These are phyloP conservation scores for Pteruthius melanotis DNA, from an alignment of 2,113 vertebrate genomes.

Conservation along the genomic window DNA sequence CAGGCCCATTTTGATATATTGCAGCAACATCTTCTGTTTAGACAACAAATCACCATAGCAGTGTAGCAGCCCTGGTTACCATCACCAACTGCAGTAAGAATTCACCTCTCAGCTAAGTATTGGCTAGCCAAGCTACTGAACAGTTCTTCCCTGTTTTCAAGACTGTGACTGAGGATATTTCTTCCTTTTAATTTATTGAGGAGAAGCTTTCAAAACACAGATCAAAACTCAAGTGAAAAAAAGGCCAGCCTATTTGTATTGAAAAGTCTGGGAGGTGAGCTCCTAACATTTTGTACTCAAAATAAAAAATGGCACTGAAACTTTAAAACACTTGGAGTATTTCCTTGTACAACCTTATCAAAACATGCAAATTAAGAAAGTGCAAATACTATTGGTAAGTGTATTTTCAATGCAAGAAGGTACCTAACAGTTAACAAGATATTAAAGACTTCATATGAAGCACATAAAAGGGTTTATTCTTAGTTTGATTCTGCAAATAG, in stretches of 20 bases:
- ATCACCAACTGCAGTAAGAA: not conserved
- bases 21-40: slow-evolving; percentile 46
- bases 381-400: not conserved
- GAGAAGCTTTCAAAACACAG: not conserved
- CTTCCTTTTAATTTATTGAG: not conserved
- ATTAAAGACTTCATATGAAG: not conserved
- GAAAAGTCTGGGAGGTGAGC: not conserved
- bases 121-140: not conserved
- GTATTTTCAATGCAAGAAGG: not conserved
- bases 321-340: not conserved
- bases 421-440: not conserved
- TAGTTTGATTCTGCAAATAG: not conserved
- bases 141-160: not conserved
- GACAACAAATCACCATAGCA: slow-evolving; percentile 57
- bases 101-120: not conserved
- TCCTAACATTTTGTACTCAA: not conserved
- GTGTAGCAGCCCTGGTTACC: slow-evolving; percentile 44
- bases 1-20: not conserved
- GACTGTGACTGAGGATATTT: not conserved
- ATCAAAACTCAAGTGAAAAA: not conserved
- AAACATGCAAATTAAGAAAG: not conserved
- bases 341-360: not conserved
- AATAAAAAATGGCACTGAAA: not conserved
- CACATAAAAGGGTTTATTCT: not conserved
- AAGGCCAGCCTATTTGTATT: not conserved